Conservation (phyloP, 2,888 invertebrate genomes). For the Nomada hirtipes region DNA sequence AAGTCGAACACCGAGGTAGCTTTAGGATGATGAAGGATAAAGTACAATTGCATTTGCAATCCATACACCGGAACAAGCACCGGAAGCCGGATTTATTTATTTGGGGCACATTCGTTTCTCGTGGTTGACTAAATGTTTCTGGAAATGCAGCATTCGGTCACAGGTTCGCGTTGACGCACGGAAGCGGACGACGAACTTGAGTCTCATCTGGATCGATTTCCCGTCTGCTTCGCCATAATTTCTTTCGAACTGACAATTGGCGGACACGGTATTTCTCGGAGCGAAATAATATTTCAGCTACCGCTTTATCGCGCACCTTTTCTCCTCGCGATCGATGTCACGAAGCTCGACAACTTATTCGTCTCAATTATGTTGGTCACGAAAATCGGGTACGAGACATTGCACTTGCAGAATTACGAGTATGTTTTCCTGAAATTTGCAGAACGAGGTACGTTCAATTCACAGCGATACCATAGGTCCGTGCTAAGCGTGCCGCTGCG, state of each 20-base stretch:
- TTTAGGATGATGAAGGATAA: background rate
- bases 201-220: conserved; percentile 34
- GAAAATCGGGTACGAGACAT: too few species aligned
- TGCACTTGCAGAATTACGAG: too few species aligned
- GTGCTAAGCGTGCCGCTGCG: too few species aligned
- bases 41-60: conserved; percentile 38
- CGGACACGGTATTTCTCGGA: background rate
- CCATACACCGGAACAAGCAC: conserved; percentile 11
- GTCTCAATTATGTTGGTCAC: too few species aligned
- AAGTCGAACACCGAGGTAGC: conserved; percentile 37
- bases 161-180: conserved; percentile 15
- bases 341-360: too few species aligned
- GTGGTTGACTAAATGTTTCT: conserved; percentile 2
- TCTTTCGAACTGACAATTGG: conserved; percentile 39
- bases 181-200: conserved; percentile 9
- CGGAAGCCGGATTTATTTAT: conserved; percentile 8
- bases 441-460: too few species aligned
- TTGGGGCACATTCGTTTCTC: conserved; percentile 24
- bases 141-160: conserved; percentile 16
- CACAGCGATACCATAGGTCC: too few species aligned
- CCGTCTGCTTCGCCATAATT: conserved; percentile 35
- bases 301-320: too few species aligned
- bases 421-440: too few species aligned
- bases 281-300: background rate
- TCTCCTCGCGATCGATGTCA: too few species aligned